A percentile compares a stretch with the other conserved stretches of the same genome.
Conservation (phyloP, 2,113 vertebrate species). For the Heterochromis multidens region DNA sequence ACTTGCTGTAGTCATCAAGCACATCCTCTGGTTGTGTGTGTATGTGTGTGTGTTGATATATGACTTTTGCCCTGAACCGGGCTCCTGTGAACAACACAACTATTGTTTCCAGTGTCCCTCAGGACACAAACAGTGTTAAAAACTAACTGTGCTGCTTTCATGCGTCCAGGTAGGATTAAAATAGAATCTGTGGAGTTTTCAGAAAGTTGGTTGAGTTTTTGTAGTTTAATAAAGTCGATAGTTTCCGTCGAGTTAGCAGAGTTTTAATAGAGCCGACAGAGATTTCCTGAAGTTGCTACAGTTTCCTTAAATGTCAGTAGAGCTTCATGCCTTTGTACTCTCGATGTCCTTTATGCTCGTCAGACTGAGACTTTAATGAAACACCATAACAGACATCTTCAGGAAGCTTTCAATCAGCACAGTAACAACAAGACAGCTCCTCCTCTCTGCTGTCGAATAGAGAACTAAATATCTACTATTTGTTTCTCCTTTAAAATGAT, state of each 20-base stretch:
- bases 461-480: background rate
- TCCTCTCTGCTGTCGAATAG: background rate
- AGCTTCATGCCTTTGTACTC: background rate
- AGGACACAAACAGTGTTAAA: background rate
- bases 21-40: too few species aligned
- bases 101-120: slow-evolving; percentile 43
- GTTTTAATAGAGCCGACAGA: background rate
- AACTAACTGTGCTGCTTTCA: background rate
- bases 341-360: background rate
- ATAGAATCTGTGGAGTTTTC: background rate
- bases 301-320: background rate
- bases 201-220: background rate
- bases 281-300: background rate
- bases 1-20: too few species aligned
- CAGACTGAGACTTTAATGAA: background rate
- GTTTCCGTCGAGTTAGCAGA: background rate
- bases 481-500: background rate
- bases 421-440: background rate
- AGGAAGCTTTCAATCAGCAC: background rate
- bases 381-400: background rate
- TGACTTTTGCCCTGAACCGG: slow-evolving; percentile 41
- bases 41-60: slow-evolving; percentile 17
- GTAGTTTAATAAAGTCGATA: background rate
- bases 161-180: background rate
- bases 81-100: slow-evolving; percentile 32